Conservation (phyloP, 2,888 invertebrate genomes). For the Lochmaea crataegi region DNA sequence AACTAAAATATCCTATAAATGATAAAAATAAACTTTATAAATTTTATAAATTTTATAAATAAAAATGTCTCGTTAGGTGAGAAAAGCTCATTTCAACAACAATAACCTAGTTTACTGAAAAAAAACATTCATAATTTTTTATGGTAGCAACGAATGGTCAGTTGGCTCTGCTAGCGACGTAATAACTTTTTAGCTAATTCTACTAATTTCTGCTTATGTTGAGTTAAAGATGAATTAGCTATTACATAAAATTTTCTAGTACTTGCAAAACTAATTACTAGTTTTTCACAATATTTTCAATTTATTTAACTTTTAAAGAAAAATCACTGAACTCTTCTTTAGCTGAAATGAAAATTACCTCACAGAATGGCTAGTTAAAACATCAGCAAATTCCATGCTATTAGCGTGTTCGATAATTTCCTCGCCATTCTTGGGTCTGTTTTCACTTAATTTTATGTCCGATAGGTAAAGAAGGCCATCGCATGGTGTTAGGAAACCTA, state of each 20-base stretch:
- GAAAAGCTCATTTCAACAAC: no score
- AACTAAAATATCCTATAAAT: no score
- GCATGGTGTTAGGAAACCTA: conserved; percentile 78
- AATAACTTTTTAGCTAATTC: neutral
- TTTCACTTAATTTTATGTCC: conserved; percentile 72
- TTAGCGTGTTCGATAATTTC: conserved; percentile 62
- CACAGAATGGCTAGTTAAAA: conserved; percentile 69
- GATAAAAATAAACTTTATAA: no score
- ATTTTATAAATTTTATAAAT: no score
- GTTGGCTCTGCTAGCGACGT: no score
- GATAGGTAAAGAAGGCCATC: conserved; percentile 77
- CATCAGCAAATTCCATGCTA: conserved; percentile 69
- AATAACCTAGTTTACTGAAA: no score
- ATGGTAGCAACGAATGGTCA: no score
- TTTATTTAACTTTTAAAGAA: neutral
- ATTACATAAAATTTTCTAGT: neutral
- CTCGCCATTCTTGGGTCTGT: conserved; percentile 62
- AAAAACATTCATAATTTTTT: no score
- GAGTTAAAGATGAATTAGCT: neutral
- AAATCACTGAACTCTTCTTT: neutral
- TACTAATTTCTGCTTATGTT: neutral
- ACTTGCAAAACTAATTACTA: neutral
- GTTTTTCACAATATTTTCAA: neutral
- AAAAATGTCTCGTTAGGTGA: no score
- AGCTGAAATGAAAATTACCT: conserved; percentile 54